Conservation (phyloP, 2,113 vertebrate genomes). For the Vireo altiloquus region DNA sequence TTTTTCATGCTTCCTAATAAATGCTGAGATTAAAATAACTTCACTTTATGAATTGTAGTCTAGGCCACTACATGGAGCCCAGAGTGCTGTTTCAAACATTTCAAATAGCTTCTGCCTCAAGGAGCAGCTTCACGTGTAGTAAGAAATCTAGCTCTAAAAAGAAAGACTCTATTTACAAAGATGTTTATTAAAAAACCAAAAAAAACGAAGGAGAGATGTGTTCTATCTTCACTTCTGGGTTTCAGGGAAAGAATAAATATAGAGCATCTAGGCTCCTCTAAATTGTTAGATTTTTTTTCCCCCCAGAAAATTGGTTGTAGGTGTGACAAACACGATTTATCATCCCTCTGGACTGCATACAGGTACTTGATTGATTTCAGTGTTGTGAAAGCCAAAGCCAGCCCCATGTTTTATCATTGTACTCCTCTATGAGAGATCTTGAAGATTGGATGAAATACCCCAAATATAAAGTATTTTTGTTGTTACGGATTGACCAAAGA, state of each 20-base stretch:
- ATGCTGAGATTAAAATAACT: background rate
- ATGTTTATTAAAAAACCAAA: background rate
- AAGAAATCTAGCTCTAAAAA: background rate
- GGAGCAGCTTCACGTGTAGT: background rate
- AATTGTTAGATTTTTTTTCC: background rate
- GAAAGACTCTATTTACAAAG: background rate
- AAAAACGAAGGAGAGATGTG: background rate
- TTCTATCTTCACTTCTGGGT: background rate
- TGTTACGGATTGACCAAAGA: background rate
- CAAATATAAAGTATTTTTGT: background rate
- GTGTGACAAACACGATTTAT: constrained; percentile 1
- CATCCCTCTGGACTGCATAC: background rate
- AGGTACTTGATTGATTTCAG: background rate
- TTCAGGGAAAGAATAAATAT: background rate
- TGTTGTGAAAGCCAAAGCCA: background rate
- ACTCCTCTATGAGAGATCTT: background rate
- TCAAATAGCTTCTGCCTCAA: background rate
- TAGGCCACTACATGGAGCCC: background rate
- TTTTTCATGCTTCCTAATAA: background rate
- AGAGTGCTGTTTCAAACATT: background rate
- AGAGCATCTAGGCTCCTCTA: background rate
- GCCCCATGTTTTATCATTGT: background rate
- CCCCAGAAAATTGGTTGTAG: background rate
- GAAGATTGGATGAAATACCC: background rate
- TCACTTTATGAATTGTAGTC: background rate